These are phyloP conservation scores for Varanus salvator DNA, from an alignment of 2,113 vertebrate genomes.

Conservation along the genomic window DNA sequence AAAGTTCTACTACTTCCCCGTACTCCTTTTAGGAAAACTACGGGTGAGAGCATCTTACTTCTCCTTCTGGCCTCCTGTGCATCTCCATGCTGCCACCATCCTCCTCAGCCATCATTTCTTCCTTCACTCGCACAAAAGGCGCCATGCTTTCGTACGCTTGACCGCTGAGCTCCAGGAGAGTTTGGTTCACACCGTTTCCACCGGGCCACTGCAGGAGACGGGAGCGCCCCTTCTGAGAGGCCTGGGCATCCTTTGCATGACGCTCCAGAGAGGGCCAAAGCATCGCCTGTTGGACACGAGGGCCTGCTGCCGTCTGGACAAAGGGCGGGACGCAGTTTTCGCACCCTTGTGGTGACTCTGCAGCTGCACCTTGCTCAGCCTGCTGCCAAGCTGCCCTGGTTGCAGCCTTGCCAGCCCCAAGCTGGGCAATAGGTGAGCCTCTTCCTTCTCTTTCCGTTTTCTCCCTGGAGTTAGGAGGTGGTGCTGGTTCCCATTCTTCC, in stretches of 20 bases:
- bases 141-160: no score
- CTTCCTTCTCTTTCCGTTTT: not conserved
- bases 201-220: not conserved
- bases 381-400: accelerated
- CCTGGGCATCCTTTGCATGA: not conserved
- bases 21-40: no score
- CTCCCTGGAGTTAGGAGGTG: not conserved
- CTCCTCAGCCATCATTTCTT: not conserved
- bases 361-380: no score
- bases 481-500: not conserved
- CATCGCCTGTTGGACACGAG: not conserved
- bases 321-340: not conserved
- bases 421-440: no score
- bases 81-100: not conserved
- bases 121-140: not conserved
- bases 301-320: not conserved
- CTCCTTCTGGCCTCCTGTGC: not conserved
- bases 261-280: not conserved
- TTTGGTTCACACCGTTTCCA: not conserved
- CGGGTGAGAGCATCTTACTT: not conserved
- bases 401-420: not conserved
- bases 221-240: not conserved
- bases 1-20: not conserved
- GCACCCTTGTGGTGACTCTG: not conserved
- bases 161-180: not conserved